A percentile compares a stretch with the other conserved stretches of the same genome.
phyloP scores from a whole-genome alignment of 2,113 vertebrate species.

The Antechinus stuartii region DNA sequence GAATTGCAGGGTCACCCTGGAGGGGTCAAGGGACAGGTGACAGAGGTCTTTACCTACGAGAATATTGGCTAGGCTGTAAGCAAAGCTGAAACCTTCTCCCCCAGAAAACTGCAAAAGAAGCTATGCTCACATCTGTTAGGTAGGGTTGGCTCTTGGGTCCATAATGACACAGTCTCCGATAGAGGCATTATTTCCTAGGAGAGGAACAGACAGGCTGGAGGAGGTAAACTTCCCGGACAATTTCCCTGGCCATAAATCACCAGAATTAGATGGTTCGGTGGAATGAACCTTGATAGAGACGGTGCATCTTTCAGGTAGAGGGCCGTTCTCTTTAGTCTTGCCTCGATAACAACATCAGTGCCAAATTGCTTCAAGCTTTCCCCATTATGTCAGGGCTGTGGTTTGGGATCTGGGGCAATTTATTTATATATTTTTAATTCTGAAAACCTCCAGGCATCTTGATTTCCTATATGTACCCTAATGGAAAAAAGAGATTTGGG shows the following conservation, averaged over 20 bases:
- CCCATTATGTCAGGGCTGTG: conserved; percentile 5
- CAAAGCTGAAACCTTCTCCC: background rate
- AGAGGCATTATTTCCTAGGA: conserved; percentile 3
- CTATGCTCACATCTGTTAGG: background rate
- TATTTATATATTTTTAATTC: background rate
- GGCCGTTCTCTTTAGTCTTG: background rate
- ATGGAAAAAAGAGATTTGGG: background rate
- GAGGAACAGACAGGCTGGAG: conserved; percentile 1
- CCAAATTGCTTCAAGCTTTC: background rate
- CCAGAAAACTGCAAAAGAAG: background rate
- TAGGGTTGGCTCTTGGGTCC: background rate
- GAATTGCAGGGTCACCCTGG: background rate
- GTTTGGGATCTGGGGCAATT: background rate
- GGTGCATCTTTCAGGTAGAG: background rate
- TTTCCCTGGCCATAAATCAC: conserved; percentile 1
- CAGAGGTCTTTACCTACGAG: background rate
- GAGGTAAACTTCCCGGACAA: background rate
- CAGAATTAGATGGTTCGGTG: conserved; percentile 6
- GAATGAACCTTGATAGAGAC: background rate
- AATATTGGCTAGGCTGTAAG: background rate
- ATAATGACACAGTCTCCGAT: background rate
- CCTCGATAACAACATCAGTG: background rate
- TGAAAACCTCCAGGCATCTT: background rate
- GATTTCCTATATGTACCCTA: background rate
- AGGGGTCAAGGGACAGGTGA: background rate